Evolutionary conservation across 1,140 invertebrate genomes (phyloP).

Genomic region (Anthonomus grandis): DNA sequence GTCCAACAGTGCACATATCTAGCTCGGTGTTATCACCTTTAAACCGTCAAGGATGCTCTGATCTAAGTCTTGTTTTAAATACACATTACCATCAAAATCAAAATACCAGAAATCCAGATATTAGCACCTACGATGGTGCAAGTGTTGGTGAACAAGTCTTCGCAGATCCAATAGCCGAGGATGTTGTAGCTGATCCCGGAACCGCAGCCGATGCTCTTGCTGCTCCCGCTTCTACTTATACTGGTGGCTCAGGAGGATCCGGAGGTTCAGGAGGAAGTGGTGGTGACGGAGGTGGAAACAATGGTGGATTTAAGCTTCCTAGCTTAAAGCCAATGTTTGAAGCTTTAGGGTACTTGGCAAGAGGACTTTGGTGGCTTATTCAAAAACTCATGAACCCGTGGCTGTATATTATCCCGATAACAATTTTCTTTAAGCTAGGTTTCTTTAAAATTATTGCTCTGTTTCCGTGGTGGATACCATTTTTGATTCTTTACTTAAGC

Average conservation of each 20-base stretch:
- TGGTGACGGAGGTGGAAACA: constrained; percentile 47
- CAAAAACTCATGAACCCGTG: constrained; percentile 38
- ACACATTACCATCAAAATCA: constrained; percentile 43
- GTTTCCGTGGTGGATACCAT: constrained; percentile 47
- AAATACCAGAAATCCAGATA: constrained; percentile 18
- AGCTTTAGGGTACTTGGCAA: constrained; percentile 35
- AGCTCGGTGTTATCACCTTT: constrained; percentile 35
- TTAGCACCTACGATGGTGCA: constrained; percentile 33
- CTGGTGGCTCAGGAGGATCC: constrained; percentile 16
- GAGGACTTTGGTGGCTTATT: constrained; percentile 28
- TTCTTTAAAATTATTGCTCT: constrained; percentile 38
- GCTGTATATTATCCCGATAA: constrained; percentile 38
- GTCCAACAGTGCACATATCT: constrained; percentile 40
- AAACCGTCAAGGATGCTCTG: constrained; percentile 40
- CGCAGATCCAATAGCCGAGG: no score
- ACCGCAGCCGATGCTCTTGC: constrained; percentile 12
- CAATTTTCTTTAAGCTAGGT: constrained; percentile 35
- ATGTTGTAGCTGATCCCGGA: constrained; percentile 8
- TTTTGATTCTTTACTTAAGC: constrained; percentile 35
- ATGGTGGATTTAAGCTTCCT: constrained; percentile 32
- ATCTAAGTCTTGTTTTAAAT: constrained; percentile 45
- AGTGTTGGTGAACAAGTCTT: constrained; percentile 6
- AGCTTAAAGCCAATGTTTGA: constrained; percentile 41
- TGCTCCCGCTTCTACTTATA: constrained; percentile 2
- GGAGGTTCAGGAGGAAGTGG: constrained; percentile 46